These are phyloP conservation scores for Notarius lentiginosus DNA, from an alignment of 2,113 vertebrate genomes.

Conservation along the genomic window DNA sequence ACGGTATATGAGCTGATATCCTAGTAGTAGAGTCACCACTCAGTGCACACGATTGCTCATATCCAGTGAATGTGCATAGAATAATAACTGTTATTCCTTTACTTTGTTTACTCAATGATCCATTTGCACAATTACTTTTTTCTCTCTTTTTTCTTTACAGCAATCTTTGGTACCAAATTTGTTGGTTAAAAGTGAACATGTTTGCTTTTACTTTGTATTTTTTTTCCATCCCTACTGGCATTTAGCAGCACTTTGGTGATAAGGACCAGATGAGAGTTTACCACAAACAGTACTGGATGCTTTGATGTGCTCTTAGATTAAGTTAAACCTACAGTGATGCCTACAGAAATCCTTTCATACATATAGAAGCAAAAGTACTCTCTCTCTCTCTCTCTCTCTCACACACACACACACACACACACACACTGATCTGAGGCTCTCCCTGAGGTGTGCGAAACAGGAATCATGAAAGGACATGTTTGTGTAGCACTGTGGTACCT, in stretches of 20 bases:
- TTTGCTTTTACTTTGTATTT: slow-evolving; percentile 74
- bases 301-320: slow-evolving; percentile 81
- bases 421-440: slow-evolving; percentile 56
- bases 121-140: slow-evolving; percentile 52
- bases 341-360: slow-evolving; percentile 70
- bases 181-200: slow-evolving; percentile 77
- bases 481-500: slow-evolving; percentile 59
- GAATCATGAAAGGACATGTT: slow-evolving; percentile 67
- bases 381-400: slow-evolving; percentile 61
- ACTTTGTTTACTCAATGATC: slow-evolving; percentile 6
- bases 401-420: slow-evolving; percentile 47
- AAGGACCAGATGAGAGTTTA: slow-evolving; percentile 73
- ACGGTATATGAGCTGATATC: too few species aligned
- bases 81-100: neutral
- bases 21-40: too few species aligned
- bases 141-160: slow-evolving; percentile 47
- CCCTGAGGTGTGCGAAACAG: slow-evolving; percentile 62
- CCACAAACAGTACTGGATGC: slow-evolving; percentile 66
- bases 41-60: too few species aligned
- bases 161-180: slow-evolving; percentile 75
- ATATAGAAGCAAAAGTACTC: slow-evolving; percentile 57
- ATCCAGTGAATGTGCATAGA: too few species aligned
- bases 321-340: slow-evolving; percentile 71
- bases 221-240: slow-evolving; percentile 65
- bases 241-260: slow-evolving; percentile 78